Evolutionary conservation across 2,797 vertebrate genomes (phyloP).

Genomic region (Pseudochaenichthys georgianus): DNA sequence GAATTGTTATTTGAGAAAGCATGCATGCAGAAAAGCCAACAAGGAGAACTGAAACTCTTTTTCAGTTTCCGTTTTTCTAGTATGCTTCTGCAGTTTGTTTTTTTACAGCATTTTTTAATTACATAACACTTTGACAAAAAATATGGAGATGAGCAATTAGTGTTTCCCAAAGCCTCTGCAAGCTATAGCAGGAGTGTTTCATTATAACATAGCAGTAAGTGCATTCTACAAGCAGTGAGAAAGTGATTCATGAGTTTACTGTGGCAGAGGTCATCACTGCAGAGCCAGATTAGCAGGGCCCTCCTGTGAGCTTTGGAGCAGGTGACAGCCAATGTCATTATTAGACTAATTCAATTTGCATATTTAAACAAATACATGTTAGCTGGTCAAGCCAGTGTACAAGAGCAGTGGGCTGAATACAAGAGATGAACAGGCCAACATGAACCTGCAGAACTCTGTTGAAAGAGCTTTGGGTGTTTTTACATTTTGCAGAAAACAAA

Average conservation of each 20-base stretch:
- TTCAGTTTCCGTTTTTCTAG: background rate
- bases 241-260: conserved; percentile 64
- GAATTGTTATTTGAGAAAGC: conserved; percentile 27
- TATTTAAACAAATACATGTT: conserved; percentile 73
- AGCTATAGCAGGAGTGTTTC: conserved; percentile 53
- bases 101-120: conserved; percentile 38
- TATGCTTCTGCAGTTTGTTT: conserved; percentile 19
- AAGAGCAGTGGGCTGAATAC: conserved; percentile 31
- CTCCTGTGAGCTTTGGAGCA: conserved; percentile 71
- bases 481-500: conserved; percentile 17
- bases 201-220: conserved; percentile 48
- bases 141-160: conserved; percentile 63
- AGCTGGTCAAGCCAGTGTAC: conserved; percentile 45
- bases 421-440: conserved; percentile 50
- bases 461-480: background rate
- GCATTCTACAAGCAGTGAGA: conserved; percentile 46
- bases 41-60: background rate
- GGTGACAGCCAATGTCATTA: conserved; percentile 76
- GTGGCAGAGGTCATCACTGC: conserved; percentile 62
- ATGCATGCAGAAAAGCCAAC: conserved; percentile 13
- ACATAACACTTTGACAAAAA: conserved; percentile 47
- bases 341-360: conserved; percentile 77
- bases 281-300: conserved; percentile 69
- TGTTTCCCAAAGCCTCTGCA: conserved; percentile 42
- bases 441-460: conserved; percentile 24